Conservation (phyloP, 2,113 vertebrate genomes). For the Coracopsis vasa region DNA sequence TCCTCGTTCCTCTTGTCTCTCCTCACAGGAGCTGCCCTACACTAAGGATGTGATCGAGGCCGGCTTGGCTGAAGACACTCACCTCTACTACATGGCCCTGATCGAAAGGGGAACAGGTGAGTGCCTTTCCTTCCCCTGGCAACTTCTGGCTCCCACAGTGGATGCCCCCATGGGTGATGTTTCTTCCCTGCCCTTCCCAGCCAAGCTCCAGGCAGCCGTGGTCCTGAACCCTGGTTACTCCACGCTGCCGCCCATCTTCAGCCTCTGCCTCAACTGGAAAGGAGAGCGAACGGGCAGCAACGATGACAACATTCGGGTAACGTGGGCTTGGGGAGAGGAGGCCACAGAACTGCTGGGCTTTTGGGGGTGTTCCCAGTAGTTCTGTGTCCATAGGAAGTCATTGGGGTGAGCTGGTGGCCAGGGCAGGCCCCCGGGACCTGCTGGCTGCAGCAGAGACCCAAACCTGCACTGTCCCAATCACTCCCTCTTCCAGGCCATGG, state of each 20-base stretch:
- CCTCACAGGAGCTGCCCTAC: constrained; percentile 83
- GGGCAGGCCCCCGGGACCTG: fast-evolving
- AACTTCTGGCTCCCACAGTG: fast-evolving
- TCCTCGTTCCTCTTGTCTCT: neutral
- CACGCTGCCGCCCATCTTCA: constrained; percentile 88
- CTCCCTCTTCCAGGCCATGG: constrained; percentile 83
- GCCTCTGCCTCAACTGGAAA: constrained; percentile 95
- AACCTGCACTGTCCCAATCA: fast-evolving
- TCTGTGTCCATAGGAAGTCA: fast-evolving
- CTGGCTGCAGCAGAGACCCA: neutral
- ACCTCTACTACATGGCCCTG: constrained; percentile 89
- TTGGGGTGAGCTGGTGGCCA: neutral
- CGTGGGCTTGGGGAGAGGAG: neutral
- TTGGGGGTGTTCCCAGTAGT: neutral
- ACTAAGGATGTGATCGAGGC: constrained; percentile 86
- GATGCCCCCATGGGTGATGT: neutral
- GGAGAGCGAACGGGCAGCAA: constrained; percentile 88
- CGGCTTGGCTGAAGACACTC: constrained; percentile 86
- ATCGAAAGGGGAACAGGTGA: constrained; percentile 94
- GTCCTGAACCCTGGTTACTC: constrained; percentile 92
- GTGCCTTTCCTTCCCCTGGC: fast-evolving
- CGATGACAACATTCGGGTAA: constrained; percentile 92
- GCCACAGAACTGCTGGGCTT: neutral
- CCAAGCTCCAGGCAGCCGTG: constrained; percentile 86
- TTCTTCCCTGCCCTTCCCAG: constrained; percentile 60